Evolutionary conservation across 2,888 invertebrate genomes (phyloP).

Genomic region (Cynaeus angustus): DNA sequence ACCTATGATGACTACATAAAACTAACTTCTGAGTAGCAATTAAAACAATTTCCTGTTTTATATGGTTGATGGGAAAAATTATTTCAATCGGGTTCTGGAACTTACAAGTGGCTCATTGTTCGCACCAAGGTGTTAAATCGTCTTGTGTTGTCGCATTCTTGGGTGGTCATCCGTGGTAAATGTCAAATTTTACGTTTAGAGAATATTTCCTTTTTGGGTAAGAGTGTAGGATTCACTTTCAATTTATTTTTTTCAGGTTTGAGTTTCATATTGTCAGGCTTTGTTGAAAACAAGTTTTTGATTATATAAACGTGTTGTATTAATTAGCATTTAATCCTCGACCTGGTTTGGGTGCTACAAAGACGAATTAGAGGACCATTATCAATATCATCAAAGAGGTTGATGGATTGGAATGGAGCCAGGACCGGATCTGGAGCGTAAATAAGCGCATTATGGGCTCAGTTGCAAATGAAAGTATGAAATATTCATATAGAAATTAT

Average conservation of each 20-base stretch:
- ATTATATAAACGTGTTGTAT: not conserved
- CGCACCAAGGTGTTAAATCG: not conserved
- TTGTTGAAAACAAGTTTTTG: conserved; percentile 6
- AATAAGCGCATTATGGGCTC: too few relatives aligned
- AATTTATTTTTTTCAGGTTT: conserved; percentile 8
- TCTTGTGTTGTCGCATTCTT: too few relatives aligned
- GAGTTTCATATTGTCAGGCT: conserved; percentile 3
- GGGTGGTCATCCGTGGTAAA: conserved; percentile 12
- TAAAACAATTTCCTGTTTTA: too few relatives aligned
- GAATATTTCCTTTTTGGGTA: conserved; percentile 11
- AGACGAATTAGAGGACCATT: not conserved
- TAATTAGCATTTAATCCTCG: conserved; percentile 21
- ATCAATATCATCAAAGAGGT: not conserved
- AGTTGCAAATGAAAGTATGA: too few relatives aligned
- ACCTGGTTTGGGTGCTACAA: conserved; percentile 8
- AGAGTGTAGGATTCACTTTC: conserved; percentile 31
- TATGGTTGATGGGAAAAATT: too few relatives aligned
- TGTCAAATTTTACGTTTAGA: too few relatives aligned
- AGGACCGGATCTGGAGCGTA: too few relatives aligned
- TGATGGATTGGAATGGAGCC: too few relatives aligned
- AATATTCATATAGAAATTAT: too few relatives aligned
- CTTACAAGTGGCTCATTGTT: too few relatives aligned
- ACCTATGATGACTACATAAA: not conserved
- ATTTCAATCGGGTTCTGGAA: too few relatives aligned
- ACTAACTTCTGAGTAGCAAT: too few relatives aligned